Base-by-base conservation (phyloP, 1,140 invertebrate species). In the Galleria mellonella region DNA sequence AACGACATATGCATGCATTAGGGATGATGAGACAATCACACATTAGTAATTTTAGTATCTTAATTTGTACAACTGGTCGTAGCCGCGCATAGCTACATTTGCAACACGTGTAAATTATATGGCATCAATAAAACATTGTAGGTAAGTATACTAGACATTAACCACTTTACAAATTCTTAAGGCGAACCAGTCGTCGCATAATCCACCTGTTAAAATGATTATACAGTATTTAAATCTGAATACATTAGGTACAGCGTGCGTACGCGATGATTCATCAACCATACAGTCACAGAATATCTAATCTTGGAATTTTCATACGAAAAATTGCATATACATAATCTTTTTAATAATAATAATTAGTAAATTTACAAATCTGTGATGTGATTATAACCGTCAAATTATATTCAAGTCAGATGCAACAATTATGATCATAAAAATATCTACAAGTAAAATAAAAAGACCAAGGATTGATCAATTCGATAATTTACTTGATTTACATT, bases 1-100 rank as follows among this genome's bases (percentile, higher is more conserved):
- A 71, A 73, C 72, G 71, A 73, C 79, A 83, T 83, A 75, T 83
- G 79, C 68, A 81, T 77, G 76, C 76, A 79, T 83, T 83, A 83
- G 78, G 72, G 72, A 68, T 56, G 69, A 79, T 77, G 76, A 72
- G 65, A 75, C 67, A 70, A 73, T 72, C 65, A 64, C 65, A 72
- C 65, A 69, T 67, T 68, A 74, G 60, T 51, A 56, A 41, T 60
- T 62, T 62, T 53, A 53, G 51, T 41, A 43, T 54, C 72, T 77
- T 75, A 72, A 71, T 72, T 71, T 69, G 51, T 64, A 61, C 71
- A 77, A 76, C 74, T 76, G 77, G 66, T 44, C 63, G 51, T 9
- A 37, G 27, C 9, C 15, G 4, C 12, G 8, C 6, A n/a, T 8
- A 6, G 9, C 30, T 12, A 11, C 28, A 41, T 31, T 12, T 14